Evolutionary conservation across 2,888 invertebrate species (phyloP).

Genomic region (Dasysyrphus tricinctus): DNA sequence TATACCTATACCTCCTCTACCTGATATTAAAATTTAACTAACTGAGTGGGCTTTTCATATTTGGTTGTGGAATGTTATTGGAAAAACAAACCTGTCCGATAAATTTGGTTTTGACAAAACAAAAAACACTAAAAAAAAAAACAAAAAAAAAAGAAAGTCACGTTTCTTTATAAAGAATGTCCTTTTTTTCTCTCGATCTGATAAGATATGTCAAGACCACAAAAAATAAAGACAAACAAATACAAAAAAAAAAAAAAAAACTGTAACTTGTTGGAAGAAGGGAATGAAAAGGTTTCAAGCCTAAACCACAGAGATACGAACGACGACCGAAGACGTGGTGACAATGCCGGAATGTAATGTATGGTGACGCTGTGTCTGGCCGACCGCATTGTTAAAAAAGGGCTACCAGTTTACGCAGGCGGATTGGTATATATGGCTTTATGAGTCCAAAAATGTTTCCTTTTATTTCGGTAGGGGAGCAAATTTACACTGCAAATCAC

Average conservation of each 20-base stretch:
- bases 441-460: conserved; percentile 16
- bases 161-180: conserved; percentile 22
- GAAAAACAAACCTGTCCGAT: conserved; percentile 32
- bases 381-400: conserved; percentile 56
- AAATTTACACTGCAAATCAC: not conserved
- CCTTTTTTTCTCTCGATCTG: conserved; percentile 41
- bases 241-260: conserved; percentile 30
- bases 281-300: conserved; percentile 42
- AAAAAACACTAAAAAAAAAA: not conserved
- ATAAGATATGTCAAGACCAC: conserved; percentile 64
- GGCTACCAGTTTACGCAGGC: conserved; percentile 73
- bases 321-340: conserved; percentile 30
- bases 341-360: conserved; percentile 66
- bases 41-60: conserved; percentile 25
- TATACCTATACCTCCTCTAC: too few relatives aligned
- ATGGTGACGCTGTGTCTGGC: conserved; percentile 71
- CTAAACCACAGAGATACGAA: conserved; percentile 44
- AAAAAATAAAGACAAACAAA: conserved; percentile 36
- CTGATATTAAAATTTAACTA: not conserved
- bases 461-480: conserved; percentile 10
- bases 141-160: conserved; percentile 57
- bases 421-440: conserved; percentile 30
- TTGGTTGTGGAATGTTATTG: conserved; percentile 50
- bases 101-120: conserved; percentile 19
- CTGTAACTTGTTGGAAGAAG: conserved; percentile 15